Percentiles rank a stretch among this genome's conserved stretches.
Conservation (phyloP, 2,113 vertebrate genomes). For the Stegastes partitus region DNA sequence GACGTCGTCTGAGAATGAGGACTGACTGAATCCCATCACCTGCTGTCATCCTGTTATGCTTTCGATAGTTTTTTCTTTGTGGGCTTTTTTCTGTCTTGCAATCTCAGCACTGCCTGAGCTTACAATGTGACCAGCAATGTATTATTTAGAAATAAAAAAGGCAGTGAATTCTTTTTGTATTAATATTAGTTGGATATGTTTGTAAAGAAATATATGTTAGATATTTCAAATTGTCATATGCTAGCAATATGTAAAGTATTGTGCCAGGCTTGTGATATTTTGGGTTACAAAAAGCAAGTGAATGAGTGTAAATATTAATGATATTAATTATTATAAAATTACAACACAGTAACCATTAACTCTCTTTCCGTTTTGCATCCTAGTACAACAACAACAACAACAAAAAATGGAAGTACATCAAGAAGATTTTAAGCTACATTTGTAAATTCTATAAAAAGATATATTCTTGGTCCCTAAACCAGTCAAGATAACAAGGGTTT, state of each 20-base stretch:
- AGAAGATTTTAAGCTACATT: slow-evolving; percentile 83
- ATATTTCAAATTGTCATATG: slow-evolving; percentile 92
- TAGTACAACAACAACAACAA: slow-evolving; percentile 70
- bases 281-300: slow-evolving; percentile 89
- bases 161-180: slow-evolving; percentile 78
- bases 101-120: slow-evolving; percentile 81
- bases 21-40: slow-evolving; percentile 35
- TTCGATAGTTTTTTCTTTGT: slow-evolving; percentile 67
- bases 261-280: slow-evolving; percentile 91
- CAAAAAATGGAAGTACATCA: slow-evolving; percentile 59
- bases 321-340: slow-evolving; percentile 80
- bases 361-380: slow-evolving; percentile 89
- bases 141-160: slow-evolving; percentile 71
- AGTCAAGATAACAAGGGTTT: slow-evolving; percentile 89
- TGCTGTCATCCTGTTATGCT: slow-evolving; percentile 58
- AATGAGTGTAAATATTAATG: slow-evolving; percentile 91
- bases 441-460: slow-evolving; percentile 87
- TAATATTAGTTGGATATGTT: slow-evolving; percentile 88
- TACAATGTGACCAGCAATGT: slow-evolving; percentile 82
- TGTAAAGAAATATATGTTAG: slow-evolving; percentile 91
- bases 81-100: slow-evolving; percentile 75
- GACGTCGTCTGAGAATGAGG: slow-evolving; percentile 23
- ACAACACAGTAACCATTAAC: slow-evolving; percentile 79
- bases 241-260: slow-evolving; percentile 95
- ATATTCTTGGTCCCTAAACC: slow-evolving; percentile 86